Conservation (phyloP, 2,888 invertebrate genomes). For the Mellilla xanthometata region DNA sequence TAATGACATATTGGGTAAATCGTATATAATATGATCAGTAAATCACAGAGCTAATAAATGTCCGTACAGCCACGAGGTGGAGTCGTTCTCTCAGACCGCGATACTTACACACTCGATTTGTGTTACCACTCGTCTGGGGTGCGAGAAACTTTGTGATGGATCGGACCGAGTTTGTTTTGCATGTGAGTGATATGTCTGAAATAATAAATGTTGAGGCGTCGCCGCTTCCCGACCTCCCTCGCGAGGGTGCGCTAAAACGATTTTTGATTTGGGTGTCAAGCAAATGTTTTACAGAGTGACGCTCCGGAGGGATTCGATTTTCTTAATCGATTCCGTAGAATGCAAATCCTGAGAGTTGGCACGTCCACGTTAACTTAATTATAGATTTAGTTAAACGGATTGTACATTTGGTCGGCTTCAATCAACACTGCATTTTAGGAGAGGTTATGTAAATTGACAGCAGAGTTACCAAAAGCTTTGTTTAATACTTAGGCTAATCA, state of each 20-base stretch:
- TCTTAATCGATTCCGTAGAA: conserved; percentile 77
- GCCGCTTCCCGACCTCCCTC: conserved; percentile 70
- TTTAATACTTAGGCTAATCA: conserved; percentile 78
- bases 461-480: conserved; percentile 67
- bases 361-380: conserved; percentile 36
- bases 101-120: conserved; percentile 81
- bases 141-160: conserved; percentile 80
- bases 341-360: conserved; percentile 57
- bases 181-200: conserved; percentile 83
- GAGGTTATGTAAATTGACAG: conserved; percentile 61
- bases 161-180: conserved; percentile 82
- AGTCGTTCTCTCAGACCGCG: conserved; percentile 58
- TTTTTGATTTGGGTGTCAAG: conserved; percentile 83
- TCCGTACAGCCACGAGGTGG: conserved; percentile 30
- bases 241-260: conserved; percentile 79
- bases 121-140: conserved; percentile 54
- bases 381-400: conserved; percentile 41
- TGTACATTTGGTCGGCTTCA: conserved; percentile 48
- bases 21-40: conserved; percentile 16
- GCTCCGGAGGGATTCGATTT: conserved; percentile 77
- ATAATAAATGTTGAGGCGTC: conserved; percentile 83
- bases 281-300: conserved; percentile 80
- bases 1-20: conserved; percentile 9
- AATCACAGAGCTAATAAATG: conserved; percentile 30
- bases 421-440: conserved; percentile 43